Conservation (phyloP, 2,797 vertebrate genomes). For the Zalophus californianus region DNA sequence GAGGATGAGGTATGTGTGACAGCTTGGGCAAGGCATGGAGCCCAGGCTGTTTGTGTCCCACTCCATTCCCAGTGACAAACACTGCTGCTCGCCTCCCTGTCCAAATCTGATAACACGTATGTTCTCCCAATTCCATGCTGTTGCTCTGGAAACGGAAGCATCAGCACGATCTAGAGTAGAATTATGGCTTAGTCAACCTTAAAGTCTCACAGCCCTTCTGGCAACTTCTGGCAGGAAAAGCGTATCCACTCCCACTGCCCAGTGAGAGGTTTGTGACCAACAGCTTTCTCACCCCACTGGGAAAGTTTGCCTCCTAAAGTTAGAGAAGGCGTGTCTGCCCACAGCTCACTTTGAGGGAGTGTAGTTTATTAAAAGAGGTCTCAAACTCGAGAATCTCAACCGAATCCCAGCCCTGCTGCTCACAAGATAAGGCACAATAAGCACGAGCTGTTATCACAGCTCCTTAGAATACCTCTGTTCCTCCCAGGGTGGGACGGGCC, state of each 20-base stretch:
- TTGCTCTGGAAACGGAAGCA: constrained; percentile 60
- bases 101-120: background rate
- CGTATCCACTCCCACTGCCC: background rate
- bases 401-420: background rate
- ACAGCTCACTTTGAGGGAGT: background rate
- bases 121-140: background rate
- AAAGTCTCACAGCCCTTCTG: background rate
- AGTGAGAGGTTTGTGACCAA: background rate
- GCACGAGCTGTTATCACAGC: fast-evolving
- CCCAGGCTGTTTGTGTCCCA: constrained; percentile 61
- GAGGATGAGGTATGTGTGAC: background rate
- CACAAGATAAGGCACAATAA: background rate
- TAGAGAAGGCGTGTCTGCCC: background rate
- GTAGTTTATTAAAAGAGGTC: background rate
- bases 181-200: background rate
- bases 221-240: background rate
- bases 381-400: background rate
- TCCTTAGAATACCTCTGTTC: too few species aligned
- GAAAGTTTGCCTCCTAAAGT: background rate
- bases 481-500: fast-evolving
- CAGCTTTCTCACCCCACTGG: background rate
- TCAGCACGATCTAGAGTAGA: background rate
- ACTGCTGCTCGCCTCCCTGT: constrained; percentile 24
- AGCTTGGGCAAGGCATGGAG: background rate
- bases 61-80: constrained; percentile 34